phyloP scores from a whole-genome alignment of 2,888 invertebrate genomes.

The Panzeria rudis region DNA sequence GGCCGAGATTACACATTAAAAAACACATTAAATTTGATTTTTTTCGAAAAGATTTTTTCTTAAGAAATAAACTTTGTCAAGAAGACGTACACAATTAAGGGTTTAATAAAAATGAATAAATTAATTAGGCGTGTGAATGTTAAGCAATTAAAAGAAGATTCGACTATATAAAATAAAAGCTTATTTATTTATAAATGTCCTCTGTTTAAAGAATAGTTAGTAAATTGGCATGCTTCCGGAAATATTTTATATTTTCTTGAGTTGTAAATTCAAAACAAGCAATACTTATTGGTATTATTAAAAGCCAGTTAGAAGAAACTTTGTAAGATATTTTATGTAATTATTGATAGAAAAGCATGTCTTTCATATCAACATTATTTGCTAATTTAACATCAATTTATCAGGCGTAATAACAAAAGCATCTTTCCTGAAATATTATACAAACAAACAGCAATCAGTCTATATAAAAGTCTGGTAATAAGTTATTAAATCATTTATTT shows the following conservation, averaged over 20 bases:
- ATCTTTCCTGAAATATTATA: not conserved
- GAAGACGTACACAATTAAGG: not conserved
- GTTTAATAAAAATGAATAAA: not conserved
- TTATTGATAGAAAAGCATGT: no score
- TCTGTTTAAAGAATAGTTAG: not conserved
- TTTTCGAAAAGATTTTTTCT: constrained; percentile 10
- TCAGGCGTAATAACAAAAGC: not conserved
- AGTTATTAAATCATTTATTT: constrained; percentile 28
- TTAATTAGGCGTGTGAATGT: not conserved
- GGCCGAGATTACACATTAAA: constrained; percentile 31
- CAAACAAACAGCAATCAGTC: not conserved
- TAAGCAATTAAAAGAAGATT: not conserved
- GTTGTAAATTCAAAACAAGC: no score
- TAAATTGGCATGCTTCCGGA: not conserved
- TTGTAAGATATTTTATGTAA: not conserved
- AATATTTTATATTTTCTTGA: no score
- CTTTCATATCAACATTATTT: constrained; percentile 14
- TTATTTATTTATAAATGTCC: not conserved
- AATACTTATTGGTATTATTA: no score
- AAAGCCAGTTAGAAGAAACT: not conserved
- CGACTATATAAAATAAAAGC: no score
- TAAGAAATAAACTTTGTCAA: not conserved
- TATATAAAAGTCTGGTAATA: constrained; percentile 4
- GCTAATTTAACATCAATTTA: constrained; percentile 11
- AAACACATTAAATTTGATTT: constrained; percentile 46